These are phyloP conservation scores for Polydrusus tereticollis DNA, from an alignment of 2,888 invertebrate genomes.

Conservation along the genomic window DNA sequence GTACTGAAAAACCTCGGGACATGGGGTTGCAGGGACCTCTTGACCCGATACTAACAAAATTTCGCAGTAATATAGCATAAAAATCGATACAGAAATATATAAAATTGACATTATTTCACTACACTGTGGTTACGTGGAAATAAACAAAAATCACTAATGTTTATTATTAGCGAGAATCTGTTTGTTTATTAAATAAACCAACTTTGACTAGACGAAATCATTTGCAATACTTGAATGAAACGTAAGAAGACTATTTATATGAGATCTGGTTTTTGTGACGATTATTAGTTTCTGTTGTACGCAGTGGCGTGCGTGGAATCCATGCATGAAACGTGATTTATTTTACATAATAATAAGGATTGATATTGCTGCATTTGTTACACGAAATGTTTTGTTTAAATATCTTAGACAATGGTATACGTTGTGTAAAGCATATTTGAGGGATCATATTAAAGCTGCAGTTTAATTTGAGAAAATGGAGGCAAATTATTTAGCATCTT, in stretches of 20 bases:
- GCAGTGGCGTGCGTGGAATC: slow-evolving; percentile 22
- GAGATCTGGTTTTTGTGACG: slow-evolving; percentile 42
- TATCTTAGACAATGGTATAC: too few species aligned
- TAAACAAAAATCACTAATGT: neutral
- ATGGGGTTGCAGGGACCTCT: slow-evolving; percentile 57
- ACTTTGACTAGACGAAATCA: slow-evolving; percentile 29
- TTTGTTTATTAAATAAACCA: slow-evolving; percentile 22
- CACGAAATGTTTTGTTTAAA: too few species aligned
- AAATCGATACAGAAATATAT: too few species aligned
- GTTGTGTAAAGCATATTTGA: too few species aligned
- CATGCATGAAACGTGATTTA: too few species aligned
- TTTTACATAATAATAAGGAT: too few species aligned
- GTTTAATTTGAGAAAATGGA: too few species aligned
- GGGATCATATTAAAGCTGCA: too few species aligned
- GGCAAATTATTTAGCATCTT: too few species aligned
- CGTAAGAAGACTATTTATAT: slow-evolving; percentile 44
- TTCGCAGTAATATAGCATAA: too few species aligned
- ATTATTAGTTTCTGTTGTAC: slow-evolving; percentile 16
- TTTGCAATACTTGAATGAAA: slow-evolving; percentile 40
- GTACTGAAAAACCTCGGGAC: slow-evolving; percentile 58
- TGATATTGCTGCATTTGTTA: too few species aligned
- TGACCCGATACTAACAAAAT: neutral
- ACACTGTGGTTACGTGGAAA: neutral
- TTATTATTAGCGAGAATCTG: neutral
- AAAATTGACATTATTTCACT: neutral